Conservation (phyloP, 2,113 vertebrate species). For the Reinhardtius hippoglossoides region DNA sequence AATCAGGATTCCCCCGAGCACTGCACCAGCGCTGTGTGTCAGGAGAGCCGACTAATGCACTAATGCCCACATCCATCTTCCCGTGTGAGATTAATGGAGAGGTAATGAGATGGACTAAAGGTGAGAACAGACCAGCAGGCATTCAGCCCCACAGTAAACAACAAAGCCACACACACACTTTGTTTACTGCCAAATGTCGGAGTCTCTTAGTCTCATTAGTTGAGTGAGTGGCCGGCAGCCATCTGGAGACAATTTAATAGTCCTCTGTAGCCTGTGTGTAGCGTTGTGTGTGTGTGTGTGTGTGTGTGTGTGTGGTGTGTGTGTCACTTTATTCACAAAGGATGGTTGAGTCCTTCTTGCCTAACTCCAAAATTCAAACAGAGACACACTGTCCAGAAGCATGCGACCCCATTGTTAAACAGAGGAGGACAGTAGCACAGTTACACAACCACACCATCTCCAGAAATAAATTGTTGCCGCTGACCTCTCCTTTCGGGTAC, state of each 20-base stretch:
- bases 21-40: neutral
- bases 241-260: slow-evolving; percentile 27
- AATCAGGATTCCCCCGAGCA: neutral
- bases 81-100: slow-evolving; percentile 42
- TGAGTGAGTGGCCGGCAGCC: slow-evolving; percentile 39
- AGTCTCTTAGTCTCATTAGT: slow-evolving; percentile 53
- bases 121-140: slow-evolving; percentile 45
- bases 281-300: too few relatives aligned
- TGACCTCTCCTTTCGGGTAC: slow-evolving; percentile 97
- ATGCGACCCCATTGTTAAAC: neutral
- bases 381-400: neutral
- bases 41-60: neutral
- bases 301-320: neutral
- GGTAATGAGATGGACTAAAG: slow-evolving; percentile 55
- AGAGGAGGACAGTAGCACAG: neutral
- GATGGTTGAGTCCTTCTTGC: neutral
- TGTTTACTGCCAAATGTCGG: slow-evolving; percentile 50
- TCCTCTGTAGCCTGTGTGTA: neutral
- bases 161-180: slow-evolving; percentile 4
- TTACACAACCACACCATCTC: neutral
- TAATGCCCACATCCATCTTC: slow-evolving; percentile 54
- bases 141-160: slow-evolving; percentile 19
- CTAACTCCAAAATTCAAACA: slow-evolving; percentile 12
- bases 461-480: slow-evolving; percentile 36
- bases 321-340: slow-evolving; percentile 1